Conservation (phyloP, 2,888 invertebrate species). For the Sarcophaga rosellei region DNA sequence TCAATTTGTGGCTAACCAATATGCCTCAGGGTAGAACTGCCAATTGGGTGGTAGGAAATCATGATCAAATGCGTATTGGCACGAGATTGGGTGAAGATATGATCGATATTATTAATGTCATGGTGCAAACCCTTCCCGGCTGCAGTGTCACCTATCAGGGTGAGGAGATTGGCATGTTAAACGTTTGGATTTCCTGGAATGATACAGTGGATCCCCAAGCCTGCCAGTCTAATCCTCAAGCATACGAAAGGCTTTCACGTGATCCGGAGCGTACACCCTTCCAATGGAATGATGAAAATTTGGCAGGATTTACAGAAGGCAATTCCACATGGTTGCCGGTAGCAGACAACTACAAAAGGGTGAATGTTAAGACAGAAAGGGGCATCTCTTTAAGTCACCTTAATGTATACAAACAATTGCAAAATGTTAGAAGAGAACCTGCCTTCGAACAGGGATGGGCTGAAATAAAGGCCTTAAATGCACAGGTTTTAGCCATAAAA, state of each 20-base stretch:
- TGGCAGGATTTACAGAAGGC: constrained; percentile 76
- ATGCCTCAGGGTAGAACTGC: constrained; percentile 84
- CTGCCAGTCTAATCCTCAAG: constrained; percentile 83
- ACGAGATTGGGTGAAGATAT: constrained; percentile 86
- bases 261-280: constrained; percentile 85
- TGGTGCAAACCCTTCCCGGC: constrained; percentile 90
- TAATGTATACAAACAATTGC: constrained; percentile 84
- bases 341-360: constrained; percentile 83
- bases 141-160: constrained; percentile 88
- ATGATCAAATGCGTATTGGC: constrained; percentile 87
- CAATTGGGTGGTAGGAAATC: constrained; percentile 90
- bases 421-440: constrained; percentile 80
- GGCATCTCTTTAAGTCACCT: constrained; percentile 82
- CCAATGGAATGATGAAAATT: constrained; percentile 83
- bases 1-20: constrained; percentile 84
- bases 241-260: constrained; percentile 83
- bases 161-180: constrained; percentile 87
- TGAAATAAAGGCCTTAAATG: constrained; percentile 78
- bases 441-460: constrained; percentile 83
- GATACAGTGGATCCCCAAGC: constrained; percentile 83
- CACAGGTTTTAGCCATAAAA: constrained; percentile 82
- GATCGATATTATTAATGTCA: constrained; percentile 90
- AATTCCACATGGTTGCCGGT: constrained; percentile 79
- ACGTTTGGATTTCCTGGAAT: constrained; percentile 81
- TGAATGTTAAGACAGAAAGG: constrained; percentile 84